These are phyloP conservation scores for Trinorchestia longiramus DNA, from an alignment of 1,140 invertebrate genomes.

Conservation along the genomic window DNA sequence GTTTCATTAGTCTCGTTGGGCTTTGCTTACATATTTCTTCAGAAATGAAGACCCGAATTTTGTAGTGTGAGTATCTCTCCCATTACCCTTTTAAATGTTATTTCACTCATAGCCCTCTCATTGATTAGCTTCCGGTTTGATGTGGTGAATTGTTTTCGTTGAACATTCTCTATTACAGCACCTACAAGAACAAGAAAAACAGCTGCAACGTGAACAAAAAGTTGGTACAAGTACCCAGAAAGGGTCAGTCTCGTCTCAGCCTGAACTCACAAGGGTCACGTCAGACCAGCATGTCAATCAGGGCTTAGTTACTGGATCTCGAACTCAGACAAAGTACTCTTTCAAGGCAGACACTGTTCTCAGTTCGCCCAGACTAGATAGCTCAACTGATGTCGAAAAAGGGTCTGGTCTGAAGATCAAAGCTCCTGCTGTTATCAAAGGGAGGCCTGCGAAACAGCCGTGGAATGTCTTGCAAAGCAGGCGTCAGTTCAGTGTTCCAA, in stretches of 20 bases:
- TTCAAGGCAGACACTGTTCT: not conserved
- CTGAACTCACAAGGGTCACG: not conserved
- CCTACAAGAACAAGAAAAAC: not conserved
- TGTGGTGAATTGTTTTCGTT: constrained; percentile 29
- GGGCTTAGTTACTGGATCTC: not conserved
- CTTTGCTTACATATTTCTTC: not conserved
- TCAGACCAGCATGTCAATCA: not conserved
- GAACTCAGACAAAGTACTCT: not conserved
- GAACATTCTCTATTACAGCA: constrained; percentile 20
- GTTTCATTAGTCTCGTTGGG: not conserved
- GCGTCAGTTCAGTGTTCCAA: constrained; percentile 39
- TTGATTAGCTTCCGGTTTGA: not conserved
- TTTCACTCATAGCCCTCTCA: not conserved
- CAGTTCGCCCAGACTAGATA: not conserved
- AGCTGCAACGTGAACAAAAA: not conserved
- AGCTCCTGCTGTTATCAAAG: not conserved
- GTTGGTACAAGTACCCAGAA: not conserved
- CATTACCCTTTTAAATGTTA: not conserved
- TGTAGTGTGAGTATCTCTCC: not conserved
- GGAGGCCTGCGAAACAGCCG: not conserved
- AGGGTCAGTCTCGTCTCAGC: not conserved
- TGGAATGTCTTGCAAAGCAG: constrained; percentile 17
- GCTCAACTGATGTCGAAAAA: constrained; percentile 16
- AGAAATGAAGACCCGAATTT: not conserved
- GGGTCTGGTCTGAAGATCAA: not conserved